A percentile compares a stretch with the other conserved stretches of the same genome.
Conservation (phyloP, 2,113 vertebrate species). For the Boleophthalmus pectinirostris region DNA sequence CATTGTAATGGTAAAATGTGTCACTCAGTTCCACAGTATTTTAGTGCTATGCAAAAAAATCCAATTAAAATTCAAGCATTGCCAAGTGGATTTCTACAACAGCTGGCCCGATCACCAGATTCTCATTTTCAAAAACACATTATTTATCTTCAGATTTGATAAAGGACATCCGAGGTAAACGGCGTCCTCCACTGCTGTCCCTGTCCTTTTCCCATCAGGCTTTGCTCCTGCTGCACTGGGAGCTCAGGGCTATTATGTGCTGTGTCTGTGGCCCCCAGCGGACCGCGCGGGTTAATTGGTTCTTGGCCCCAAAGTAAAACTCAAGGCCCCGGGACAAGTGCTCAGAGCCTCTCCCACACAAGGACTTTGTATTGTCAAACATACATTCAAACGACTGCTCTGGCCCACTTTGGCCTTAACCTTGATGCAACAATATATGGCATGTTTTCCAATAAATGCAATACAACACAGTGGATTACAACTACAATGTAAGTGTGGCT, state of each 20-base stretch:
- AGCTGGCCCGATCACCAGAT: neutral
- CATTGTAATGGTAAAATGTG: neutral
- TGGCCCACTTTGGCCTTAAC: neutral
- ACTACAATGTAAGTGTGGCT: neutral
- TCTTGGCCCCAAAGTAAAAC: conserved; percentile 35
- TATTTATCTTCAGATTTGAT: neutral
- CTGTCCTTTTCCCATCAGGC: conserved; percentile 16
- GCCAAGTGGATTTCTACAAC: neutral
- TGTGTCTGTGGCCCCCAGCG: conserved; percentile 30
- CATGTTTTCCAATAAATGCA: neutral
- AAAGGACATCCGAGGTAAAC: conserved; percentile 4
- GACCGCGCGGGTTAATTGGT: conserved; percentile 58
- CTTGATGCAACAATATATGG: conserved; percentile 2
- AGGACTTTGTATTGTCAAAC: neutral
- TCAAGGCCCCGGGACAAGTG: conserved; percentile 13
- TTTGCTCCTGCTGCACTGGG: conserved; percentile 23
- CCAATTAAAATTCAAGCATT: neutral
- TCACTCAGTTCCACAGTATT: neutral
- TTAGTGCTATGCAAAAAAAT: neutral
- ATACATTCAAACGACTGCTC: neutral
- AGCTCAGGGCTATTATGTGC: conserved; percentile 41
- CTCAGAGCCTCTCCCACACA: neutral
- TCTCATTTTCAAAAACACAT: conserved; percentile 3
- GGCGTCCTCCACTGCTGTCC: conserved; percentile 23
- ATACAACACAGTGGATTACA: neutral